Evolutionary conservation across 2,113 vertebrate species (phyloP), one percentile per base, ranked within the genome.

Genomic region (Strix uralensis): DNA sequence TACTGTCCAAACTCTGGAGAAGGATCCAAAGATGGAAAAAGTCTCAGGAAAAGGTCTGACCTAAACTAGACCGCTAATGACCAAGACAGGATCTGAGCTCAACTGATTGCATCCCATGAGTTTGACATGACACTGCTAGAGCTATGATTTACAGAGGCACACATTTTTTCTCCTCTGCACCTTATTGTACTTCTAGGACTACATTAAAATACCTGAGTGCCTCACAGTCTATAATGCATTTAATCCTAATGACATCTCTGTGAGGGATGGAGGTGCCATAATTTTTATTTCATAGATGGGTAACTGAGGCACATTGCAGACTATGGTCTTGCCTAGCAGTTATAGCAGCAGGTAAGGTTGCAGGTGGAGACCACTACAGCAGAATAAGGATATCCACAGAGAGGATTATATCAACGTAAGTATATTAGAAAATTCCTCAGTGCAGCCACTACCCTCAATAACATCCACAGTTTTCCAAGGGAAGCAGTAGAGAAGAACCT

Each of bases 201-300:
- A 51, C 47, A 74, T 94, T 95, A 89, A 58, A 88, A 36, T 78
- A 93, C 67, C 90, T 88, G 93, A 95, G 92, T 92, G 82, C 88
- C 71, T 93, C 42, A 30, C 75, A 88, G 52, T 52, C 82, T 61
- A 62, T 81, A 82, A 92, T 42, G 63, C 59, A 47, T 92, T 86
- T 96, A 95, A 94, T 93, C 82, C 88, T 96, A 90, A 96, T 81
- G 82, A 63, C 75, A 81, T 90, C 71, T 92, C 75, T 58, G 88
- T 93, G 95, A 96, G 71, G 20, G 51, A 85, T 82, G 63, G 78
- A 85, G 40, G 78, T 94, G 73, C 86, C 83, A 92, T 96, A 54
- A 95, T 90, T 92, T 91, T 93, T 54, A 83, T 95, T 96, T 96
- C 88, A 96, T 88, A 93, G 90, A 78, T 92, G 82, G 92, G 57